A percentile compares a stretch with the other conserved stretches of the same genome.
Evolutionary conservation across 2,113 vertebrate species (phyloP).

Genomic region (Sylvia atricapilla): DNA sequence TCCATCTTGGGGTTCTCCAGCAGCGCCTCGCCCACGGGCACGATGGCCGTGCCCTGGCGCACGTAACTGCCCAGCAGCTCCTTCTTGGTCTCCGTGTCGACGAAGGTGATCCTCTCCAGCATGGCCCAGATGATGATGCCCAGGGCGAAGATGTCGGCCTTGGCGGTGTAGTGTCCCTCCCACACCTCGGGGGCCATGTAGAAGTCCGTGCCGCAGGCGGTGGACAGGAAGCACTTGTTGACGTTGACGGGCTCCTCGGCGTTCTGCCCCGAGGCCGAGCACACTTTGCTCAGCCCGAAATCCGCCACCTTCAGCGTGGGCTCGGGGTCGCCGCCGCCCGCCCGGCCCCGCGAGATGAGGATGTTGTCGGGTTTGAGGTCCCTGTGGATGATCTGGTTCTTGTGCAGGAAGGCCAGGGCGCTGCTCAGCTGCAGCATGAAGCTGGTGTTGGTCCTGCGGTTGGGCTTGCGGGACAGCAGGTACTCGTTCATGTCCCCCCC

Average conservation of each 20-base stretch:
- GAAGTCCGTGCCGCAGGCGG: conserved; percentile 94
- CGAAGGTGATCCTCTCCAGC: conserved; percentile 94
- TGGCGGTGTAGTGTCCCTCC: conserved; percentile 97
- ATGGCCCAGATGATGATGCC: conserved; percentile 98
- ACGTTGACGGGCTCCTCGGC: conserved; percentile 90
- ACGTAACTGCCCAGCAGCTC: conserved; percentile 94
- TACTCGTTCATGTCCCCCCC: conserved; percentile 98
- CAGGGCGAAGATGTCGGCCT: conserved; percentile 96
- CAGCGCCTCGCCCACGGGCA: conserved; percentile 92
- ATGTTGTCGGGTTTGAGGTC: conserved; percentile 98
- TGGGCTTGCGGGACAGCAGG: conserved; percentile 91
- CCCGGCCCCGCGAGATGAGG: conserved; percentile 85
- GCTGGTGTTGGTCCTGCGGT: conserved; percentile 93
- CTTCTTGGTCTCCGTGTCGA: conserved; percentile 93
- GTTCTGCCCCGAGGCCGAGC: conserved; percentile 85
- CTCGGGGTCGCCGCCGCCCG: conserved; percentile 76
- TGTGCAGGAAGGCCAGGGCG: conserved; percentile 94
- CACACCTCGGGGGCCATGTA: conserved; percentile 98
- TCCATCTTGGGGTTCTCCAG: conserved; percentile 97
- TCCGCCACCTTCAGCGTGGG: conserved; percentile 95
- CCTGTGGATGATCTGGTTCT: conserved; percentile 94
- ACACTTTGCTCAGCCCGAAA: conserved; percentile 96
- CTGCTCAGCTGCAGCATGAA: conserved; percentile 98
- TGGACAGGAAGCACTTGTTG: conserved; percentile 95
- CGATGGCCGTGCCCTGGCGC: conserved; percentile 88